Percentiles rank a stretch among this genome's conserved stretches.
Conservation (phyloP, 2,888 invertebrate species). For the Apoderus coryli region DNA sequence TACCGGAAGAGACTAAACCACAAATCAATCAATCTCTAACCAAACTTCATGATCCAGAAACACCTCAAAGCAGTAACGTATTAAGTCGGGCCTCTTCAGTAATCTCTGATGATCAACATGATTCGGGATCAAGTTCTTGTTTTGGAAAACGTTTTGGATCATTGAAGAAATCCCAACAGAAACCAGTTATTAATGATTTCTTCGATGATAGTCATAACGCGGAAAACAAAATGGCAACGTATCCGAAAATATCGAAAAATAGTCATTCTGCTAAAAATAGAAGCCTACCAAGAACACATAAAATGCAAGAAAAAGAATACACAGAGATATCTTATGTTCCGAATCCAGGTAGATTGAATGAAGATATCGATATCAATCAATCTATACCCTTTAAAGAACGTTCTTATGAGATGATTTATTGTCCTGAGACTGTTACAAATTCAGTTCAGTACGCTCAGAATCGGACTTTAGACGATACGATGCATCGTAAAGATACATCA, state of each 20-base stretch:
- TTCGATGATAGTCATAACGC: conserved; percentile 21
- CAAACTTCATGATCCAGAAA: too few species aligned
- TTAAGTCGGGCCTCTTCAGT: too few species aligned
- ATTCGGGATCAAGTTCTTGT: conserved; percentile 26
- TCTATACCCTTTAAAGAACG: conserved; percentile 15
- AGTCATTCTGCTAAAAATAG: conserved; percentile 26
- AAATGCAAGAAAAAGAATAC: conserved; percentile 19
- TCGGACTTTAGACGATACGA: conserved; percentile 24
- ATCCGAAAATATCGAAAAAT: conserved; percentile 25
- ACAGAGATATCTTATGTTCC: conserved; percentile 2
- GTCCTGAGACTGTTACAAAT: conserved; percentile 28
- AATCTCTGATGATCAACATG: too few species aligned
- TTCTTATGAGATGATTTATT: conserved; percentile 31
- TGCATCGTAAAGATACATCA: conserved; percentile 21
- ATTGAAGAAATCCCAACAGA: conserved; percentile 24
- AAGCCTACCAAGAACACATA: conserved; percentile 29
- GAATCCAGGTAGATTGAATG: background rate
- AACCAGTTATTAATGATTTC: too few species aligned
- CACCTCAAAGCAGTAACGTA: too few species aligned
- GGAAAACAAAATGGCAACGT: conserved; percentile 24
- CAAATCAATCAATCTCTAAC: too few species aligned
- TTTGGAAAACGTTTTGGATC: conserved; percentile 31
- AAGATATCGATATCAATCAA: background rate
- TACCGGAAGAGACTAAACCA: too few species aligned
- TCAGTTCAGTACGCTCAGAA: conserved; percentile 31